phyloP scores from a whole-genome alignment of 2,113 vertebrate species.

The Tricholaema leucomelas region DNA sequence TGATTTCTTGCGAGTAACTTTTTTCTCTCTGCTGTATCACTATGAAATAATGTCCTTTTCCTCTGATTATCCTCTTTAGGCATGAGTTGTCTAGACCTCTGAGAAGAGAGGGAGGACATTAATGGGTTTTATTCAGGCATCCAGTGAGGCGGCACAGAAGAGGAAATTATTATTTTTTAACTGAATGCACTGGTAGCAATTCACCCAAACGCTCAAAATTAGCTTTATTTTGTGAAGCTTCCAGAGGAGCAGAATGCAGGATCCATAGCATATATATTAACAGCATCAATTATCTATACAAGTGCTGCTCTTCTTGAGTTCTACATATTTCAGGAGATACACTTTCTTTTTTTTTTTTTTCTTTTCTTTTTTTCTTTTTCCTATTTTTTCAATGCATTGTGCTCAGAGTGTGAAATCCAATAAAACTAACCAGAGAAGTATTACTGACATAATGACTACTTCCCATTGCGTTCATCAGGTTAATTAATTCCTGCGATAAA shows the following conservation, averaged over 20 bases:
- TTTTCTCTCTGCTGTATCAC: neutral
- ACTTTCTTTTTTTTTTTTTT: neutral
- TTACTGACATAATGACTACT: neutral
- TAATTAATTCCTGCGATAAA: slow-evolving; percentile 12
- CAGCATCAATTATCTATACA: slow-evolving; percentile 1
- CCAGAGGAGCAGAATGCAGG: neutral
- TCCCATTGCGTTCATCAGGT: neutral
- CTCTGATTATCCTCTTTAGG: neutral
- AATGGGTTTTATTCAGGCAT: slow-evolving; percentile 24
- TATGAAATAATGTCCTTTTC: neutral
- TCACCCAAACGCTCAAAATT: slow-evolving; percentile 15
- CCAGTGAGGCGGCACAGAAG: neutral
- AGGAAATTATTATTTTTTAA: slow-evolving; percentile 56
- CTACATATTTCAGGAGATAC: neutral
- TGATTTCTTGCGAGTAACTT: neutral
- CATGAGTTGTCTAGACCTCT: neutral
- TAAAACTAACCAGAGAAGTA: neutral
- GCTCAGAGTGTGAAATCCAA: slow-evolving; percentile 1
- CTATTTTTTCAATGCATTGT: neutral
- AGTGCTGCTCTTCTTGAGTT: neutral
- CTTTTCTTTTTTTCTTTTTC: neutral
- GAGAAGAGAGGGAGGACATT: neutral
- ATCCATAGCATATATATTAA: neutral
- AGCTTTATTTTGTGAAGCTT: slow-evolving; percentile 51
- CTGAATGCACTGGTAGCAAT: slow-evolving; percentile 36